phyloP scores from a whole-genome alignment of 2,888 invertebrate species.

The Tholera decimalis region DNA sequence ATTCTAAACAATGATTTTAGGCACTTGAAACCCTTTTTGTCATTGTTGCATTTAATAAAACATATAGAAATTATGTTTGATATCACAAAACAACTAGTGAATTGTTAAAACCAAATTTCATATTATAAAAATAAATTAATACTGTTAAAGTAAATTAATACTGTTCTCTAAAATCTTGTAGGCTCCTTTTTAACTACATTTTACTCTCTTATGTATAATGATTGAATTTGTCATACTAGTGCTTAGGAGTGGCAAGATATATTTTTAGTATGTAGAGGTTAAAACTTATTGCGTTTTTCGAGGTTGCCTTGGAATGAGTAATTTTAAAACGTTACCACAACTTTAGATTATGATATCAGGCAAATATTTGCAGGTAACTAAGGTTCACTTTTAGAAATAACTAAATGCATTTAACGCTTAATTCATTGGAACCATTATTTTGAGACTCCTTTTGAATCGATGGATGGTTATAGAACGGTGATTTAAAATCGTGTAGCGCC shows the following conservation, averaged over 20 bases:
- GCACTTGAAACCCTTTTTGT: conserved; percentile 25
- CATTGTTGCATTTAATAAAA: conserved; percentile 36
- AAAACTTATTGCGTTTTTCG: conserved; percentile 20
- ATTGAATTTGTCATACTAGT: conserved; percentile 44
- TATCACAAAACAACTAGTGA: background rate
- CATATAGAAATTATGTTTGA: background rate
- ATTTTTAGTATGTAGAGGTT: conserved; percentile 32
- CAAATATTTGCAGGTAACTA: background rate
- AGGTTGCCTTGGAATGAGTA: conserved; percentile 13
- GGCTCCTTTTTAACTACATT: conserved; percentile 14
- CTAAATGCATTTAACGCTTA: background rate
- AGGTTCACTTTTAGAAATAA: background rate
- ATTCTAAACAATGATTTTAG: conserved; percentile 9
- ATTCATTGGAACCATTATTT: background rate
- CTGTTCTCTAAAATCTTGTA: background rate
- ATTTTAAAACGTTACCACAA: background rate
- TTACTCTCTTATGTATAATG: conserved; percentile 7
- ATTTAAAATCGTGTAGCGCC: background rate
- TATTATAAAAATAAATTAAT: too few relatives aligned
- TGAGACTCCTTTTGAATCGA: background rate
- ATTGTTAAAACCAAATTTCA: background rate
- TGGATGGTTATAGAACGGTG: background rate
- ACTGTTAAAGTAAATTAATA: too few relatives aligned
- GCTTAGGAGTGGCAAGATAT: conserved; percentile 25
- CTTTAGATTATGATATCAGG: background rate